phyloP scores from a whole-genome alignment of 2,113 vertebrate genomes.

The Pantherophis guttatus region DNA sequence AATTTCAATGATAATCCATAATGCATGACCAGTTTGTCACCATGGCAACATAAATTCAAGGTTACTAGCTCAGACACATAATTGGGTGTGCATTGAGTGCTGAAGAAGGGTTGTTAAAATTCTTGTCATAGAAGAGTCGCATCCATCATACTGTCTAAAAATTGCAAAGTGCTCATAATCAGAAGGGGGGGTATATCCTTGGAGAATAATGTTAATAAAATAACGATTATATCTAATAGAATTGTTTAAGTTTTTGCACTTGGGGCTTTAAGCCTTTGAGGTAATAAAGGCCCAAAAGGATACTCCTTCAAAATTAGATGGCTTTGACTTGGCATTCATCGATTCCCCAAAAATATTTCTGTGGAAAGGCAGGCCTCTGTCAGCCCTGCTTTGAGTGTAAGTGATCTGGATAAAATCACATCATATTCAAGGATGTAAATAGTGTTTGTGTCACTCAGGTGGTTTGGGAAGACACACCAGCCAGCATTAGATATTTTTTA shows the following conservation, averaged over 20 bases:
- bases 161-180: constrained; percentile 93
- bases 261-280: constrained; percentile 63
- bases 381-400: constrained; percentile 46
- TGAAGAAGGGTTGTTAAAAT: constrained; percentile 99
- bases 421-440: constrained; percentile 49
- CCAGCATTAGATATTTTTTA: constrained; percentile 51
- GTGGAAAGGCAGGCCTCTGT: constrained; percentile 56
- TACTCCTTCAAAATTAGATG: constrained; percentile 58
- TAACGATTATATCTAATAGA: constrained; percentile 73
- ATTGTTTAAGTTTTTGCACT: constrained; percentile 71
- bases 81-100: constrained; percentile 97
- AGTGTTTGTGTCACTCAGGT: neutral
- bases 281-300: constrained; percentile 61
- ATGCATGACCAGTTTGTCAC: constrained; percentile 99
- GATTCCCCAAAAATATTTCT: constrained; percentile 55
- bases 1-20: constrained; percentile 99
- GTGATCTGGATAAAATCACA: constrained; percentile 56
- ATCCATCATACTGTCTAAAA: constrained; percentile 96
- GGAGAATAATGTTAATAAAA: constrained; percentile 85
- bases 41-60: constrained; percentile 99
- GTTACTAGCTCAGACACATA: constrained; percentile 99
- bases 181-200: constrained; percentile 78
- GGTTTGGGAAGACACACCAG: constrained; percentile 40
- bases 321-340: constrained; percentile 40
- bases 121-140: constrained; percentile 96